These are phyloP conservation scores for Sympetrum striolatum DNA, from an alignment of 2,888 invertebrate species.

Conservation along the genomic window DNA sequence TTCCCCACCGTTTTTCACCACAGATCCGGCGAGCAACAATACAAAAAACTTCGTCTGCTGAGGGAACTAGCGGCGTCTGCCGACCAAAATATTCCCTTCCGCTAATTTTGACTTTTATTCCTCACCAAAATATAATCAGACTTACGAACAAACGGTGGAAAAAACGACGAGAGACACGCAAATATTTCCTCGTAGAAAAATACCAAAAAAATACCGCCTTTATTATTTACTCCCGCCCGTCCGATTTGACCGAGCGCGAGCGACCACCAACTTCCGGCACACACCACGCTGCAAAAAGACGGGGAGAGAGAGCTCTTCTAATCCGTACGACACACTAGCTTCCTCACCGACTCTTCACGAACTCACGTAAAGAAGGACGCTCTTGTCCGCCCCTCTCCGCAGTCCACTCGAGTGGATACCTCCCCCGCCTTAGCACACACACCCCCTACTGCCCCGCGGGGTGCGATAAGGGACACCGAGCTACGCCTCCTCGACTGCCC, in stretches of 20 bases:
- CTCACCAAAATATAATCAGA: background rate
- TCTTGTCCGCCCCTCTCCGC: constrained; percentile 27
- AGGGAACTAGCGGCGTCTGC: background rate
- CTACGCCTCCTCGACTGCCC: background rate
- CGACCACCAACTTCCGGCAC: background rate
- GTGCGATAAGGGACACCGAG: background rate
- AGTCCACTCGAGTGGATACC: constrained; percentile 30
- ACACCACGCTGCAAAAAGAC: background rate
- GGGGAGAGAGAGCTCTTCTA: background rate
- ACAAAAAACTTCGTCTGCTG: background rate
- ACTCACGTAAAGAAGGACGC: constrained; percentile 34
- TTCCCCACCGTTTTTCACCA: background rate
- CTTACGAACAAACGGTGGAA: background rate
- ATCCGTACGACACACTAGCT: constrained; percentile 6
- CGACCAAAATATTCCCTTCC: background rate
- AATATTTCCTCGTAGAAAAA: background rate
- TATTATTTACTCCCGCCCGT: background rate
- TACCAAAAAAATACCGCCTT: background rate
- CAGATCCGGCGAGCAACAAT: background rate
- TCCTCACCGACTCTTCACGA: constrained; percentile 40
- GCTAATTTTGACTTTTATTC: background rate
- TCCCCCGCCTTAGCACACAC: background rate
- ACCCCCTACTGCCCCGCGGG: background rate
- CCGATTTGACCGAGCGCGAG: background rate
- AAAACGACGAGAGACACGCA: background rate